phyloP scores from a whole-genome alignment of 1,140 invertebrate species.

The Panulirus ornatus region DNA sequence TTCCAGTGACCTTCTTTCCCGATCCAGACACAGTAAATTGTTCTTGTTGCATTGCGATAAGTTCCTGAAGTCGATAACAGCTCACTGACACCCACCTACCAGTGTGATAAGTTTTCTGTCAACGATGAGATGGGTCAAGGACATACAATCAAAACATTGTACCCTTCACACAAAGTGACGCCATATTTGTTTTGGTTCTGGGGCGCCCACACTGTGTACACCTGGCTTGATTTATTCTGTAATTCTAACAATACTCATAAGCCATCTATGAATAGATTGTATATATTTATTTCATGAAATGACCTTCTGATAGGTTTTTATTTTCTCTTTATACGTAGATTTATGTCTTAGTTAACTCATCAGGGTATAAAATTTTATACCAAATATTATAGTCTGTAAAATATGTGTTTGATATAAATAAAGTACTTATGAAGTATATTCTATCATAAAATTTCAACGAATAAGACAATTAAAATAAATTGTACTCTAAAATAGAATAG shows the following conservation, averaged over 20 bases:
- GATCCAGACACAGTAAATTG: not conserved
- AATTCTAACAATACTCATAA: too few relatives aligned
- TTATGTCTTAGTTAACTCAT: constrained; percentile 12
- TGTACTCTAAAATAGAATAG: too few relatives aligned
- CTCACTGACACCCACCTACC: constrained; percentile 27
- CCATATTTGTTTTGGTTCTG: constrained; percentile 70
- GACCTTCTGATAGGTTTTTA: not conserved
- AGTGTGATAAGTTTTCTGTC: constrained; percentile 22
- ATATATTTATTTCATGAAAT: not conserved
- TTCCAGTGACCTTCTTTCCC: not conserved
- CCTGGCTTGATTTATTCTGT: too few relatives aligned
- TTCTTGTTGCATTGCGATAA: not conserved
- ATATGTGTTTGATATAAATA: not conserved
- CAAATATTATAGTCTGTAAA: not conserved
- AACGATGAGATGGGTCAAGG: constrained; percentile 53
- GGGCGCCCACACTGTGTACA: constrained; percentile 24
- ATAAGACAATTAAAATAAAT: not conserved
- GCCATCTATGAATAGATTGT: too few relatives aligned
- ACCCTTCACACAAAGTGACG: constrained; percentile 51
- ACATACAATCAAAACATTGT: constrained; percentile 57
- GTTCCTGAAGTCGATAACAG: not conserved
- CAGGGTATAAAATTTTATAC: constrained; percentile 11
- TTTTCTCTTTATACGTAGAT: not conserved
- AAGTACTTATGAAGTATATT: not conserved
- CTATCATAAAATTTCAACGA: not conserved